A percentile compares a stretch with the other conserved stretches of the same genome.
These are phyloP conservation scores for Falco punctatus DNA, from an alignment of 2,113 vertebrate genomes.

Conservation along the genomic window DNA sequence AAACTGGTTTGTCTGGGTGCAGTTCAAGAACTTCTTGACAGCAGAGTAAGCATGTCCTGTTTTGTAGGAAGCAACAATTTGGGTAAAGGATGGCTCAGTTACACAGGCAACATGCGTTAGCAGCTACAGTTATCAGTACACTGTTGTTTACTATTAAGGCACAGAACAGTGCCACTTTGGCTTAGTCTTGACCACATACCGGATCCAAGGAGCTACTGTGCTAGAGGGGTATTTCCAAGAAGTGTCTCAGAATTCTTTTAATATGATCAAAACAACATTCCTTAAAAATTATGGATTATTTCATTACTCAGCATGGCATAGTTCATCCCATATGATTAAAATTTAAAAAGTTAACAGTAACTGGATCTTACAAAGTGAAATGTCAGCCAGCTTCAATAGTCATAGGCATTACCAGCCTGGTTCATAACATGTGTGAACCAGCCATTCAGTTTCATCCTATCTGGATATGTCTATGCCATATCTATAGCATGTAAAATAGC, in stretches of 20 bases:
- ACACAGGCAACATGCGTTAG: background rate
- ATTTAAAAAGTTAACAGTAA: conserved; percentile 31
- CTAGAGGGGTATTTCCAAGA: background rate
- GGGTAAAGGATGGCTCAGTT: background rate
- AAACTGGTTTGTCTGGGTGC: background rate
- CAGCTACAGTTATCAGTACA: background rate
- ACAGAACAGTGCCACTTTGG: background rate
- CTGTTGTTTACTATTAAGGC: background rate
- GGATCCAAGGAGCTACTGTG: background rate
- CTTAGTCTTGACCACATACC: background rate
- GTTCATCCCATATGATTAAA: background rate
- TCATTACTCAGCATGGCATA: background rate
- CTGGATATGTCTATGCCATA: background rate
- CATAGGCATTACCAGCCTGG: background rate
- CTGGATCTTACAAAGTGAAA: conserved; percentile 4
- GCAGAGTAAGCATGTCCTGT: background rate
- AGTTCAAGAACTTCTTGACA: background rate
- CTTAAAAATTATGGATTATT: background rate
- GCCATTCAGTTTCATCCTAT: background rate
- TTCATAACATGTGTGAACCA: background rate
- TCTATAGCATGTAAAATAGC: background rate
- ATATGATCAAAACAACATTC: background rate
- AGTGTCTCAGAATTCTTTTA: background rate
- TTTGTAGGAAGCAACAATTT: background rate
- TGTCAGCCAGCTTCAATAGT: background rate